phyloP scores from a whole-genome alignment of 1,140 invertebrate species.

The Eriocheir sinensis region DNA sequence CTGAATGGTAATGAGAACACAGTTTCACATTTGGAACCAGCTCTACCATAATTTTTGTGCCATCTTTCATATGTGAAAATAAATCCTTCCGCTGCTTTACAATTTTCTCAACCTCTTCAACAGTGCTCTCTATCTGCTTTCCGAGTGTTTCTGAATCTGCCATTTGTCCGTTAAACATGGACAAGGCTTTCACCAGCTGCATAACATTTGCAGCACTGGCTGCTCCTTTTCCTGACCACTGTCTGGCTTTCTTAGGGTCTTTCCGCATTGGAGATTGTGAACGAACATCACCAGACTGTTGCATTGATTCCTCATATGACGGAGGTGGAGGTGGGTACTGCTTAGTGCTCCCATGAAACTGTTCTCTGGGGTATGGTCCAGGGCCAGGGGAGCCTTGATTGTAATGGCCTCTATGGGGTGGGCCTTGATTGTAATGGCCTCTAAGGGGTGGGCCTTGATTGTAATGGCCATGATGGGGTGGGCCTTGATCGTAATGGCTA shows the following conservation, averaged over 20 bases:
- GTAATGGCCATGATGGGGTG: background rate
- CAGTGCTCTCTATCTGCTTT: slow-evolving; percentile 14
- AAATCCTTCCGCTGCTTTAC: slow-evolving; percentile 44
- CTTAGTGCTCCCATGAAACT: too few relatives aligned
- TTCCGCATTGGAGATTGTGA: too few relatives aligned
- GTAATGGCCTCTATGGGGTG: too few relatives aligned
- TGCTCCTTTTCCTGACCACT: background rate
- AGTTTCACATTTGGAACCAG: slow-evolving; percentile 55
- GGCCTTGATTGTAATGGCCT: background rate
- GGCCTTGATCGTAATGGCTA: too few relatives aligned
- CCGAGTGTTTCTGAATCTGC: slow-evolving; percentile 30
- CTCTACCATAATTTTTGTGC: slow-evolving; percentile 32
- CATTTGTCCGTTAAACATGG: slow-evolving; percentile 46
- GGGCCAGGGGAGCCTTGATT: background rate
- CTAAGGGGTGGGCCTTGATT: background rate
- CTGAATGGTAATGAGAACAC: slow-evolving; percentile 51
- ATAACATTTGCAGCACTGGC: background rate
- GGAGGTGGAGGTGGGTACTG: background rate
- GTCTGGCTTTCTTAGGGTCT: background rate
- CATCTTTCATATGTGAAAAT: slow-evolving; percentile 49
- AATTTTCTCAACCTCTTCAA: background rate
- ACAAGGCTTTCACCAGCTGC: slow-evolving; percentile 54
- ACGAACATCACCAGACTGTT: background rate
- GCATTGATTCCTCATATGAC: background rate
- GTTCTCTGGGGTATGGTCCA: background rate